These are phyloP conservation scores for Mionectes macconnelli DNA, from an alignment of 2,113 vertebrate genomes.

Conservation along the genomic window DNA sequence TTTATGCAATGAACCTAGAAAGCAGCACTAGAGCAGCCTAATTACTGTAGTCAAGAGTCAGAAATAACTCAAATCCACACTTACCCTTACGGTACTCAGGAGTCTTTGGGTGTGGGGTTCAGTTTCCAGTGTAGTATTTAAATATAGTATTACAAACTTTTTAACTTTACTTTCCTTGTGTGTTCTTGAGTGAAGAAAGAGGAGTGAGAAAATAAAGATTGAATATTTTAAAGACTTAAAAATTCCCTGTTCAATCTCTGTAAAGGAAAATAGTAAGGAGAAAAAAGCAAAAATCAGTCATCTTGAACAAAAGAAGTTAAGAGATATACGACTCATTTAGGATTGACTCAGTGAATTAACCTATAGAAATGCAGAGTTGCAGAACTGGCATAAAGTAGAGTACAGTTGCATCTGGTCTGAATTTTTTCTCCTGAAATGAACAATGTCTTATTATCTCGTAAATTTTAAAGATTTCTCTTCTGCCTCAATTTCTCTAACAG, in stretches of 20 bases:
- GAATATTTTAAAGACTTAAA: not conserved
- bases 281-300: not conserved
- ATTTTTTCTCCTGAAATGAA: not conserved
- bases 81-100: not conserved
- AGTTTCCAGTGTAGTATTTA: not conserved
- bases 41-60: not conserved
- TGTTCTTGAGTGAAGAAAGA: not conserved
- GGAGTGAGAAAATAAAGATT: accelerated
- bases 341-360: not conserved
- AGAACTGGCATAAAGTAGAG: not conserved
- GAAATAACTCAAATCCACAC: not conserved
- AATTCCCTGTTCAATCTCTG: not conserved
- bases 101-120: not conserved
- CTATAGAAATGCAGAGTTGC: not conserved
- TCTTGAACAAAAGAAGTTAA: not conserved
- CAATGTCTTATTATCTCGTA: not conserved
- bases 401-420: not conserved
- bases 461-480: not conserved
- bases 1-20: constrained; percentile 22
- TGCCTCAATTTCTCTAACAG: not conserved
- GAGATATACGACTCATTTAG: not conserved
- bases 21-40: not conserved
- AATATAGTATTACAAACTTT: not conserved
- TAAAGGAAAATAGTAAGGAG: not conserved
- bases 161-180: not conserved